Evolutionary conservation across 2,113 vertebrate species (phyloP).

Genomic region (Heterotilapia buettikoferi): DNA sequence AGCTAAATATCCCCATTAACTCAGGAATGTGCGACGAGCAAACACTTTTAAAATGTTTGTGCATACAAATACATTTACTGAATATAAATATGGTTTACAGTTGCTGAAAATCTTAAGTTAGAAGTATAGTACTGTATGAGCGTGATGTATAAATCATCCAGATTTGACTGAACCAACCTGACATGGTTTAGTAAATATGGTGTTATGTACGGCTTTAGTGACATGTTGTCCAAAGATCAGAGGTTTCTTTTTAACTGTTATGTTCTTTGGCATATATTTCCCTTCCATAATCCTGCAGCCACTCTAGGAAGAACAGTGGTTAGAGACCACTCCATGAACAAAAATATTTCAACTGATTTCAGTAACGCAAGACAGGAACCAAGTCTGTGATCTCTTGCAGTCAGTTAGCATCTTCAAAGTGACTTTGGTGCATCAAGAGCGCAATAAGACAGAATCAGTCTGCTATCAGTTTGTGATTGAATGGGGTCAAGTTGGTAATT

Average conservation of each 20-base stretch:
- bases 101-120: not conserved
- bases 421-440: not conserved
- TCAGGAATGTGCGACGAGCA: not conserved
- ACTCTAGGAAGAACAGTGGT: not conserved
- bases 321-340: not conserved
- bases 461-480: not conserved
- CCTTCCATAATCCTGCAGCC: not conserved
- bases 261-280: not conserved
- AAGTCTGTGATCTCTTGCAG: not conserved
- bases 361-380: not conserved
- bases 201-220: not conserved
- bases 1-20: not conserved
- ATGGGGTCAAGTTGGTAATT: not conserved
- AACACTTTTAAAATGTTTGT: not conserved
- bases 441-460: not conserved
- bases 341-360: not conserved
- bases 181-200: not conserved
- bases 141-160: not conserved
- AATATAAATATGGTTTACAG: not conserved
- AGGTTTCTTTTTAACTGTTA: too few relatives aligned
- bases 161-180: not conserved
- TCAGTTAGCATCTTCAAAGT: not conserved
- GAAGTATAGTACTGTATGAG: not conserved
- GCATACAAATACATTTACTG: not conserved
- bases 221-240: not conserved